phyloP scores from a whole-genome alignment of 2,797 vertebrate genomes.

The Denticeps clupeoides region DNA sequence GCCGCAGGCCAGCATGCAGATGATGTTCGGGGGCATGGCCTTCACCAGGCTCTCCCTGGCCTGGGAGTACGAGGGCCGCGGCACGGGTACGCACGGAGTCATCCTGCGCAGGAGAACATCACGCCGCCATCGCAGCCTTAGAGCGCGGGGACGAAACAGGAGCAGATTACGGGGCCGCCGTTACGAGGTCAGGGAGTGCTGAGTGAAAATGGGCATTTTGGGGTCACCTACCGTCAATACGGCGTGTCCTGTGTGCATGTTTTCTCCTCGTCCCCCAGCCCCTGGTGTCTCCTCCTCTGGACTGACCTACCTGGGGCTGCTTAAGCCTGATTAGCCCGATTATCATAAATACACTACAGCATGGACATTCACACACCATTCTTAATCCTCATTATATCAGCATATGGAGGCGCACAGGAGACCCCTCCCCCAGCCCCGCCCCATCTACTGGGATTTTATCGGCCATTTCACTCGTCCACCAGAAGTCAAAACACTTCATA shows the following conservation, averaged over 20 bases:
- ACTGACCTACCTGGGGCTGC: slow-evolving; percentile 41
- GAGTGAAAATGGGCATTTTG: not conserved
- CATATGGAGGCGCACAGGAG: not conserved
- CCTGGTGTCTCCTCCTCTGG: slow-evolving; percentile 1
- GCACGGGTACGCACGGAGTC: slow-evolving; percentile 46
- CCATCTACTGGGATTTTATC: too few relatives aligned
- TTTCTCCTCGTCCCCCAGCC: not conserved
- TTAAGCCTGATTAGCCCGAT: slow-evolving; percentile 67
- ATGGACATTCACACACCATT: slow-evolving; percentile 17
- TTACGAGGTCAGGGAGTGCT: too few relatives aligned
- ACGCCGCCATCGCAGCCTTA: slow-evolving; percentile 5
- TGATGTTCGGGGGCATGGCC: slow-evolving; percentile 60
- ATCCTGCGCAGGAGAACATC: slow-evolving; percentile 36
- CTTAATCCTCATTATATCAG: slow-evolving; percentile 50
- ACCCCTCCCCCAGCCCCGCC: not conserved
- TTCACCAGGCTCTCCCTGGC: slow-evolving; percentile 66
- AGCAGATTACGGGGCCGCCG: too few relatives aligned
- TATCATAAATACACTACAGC: slow-evolving; percentile 56
- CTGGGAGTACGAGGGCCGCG: slow-evolving; percentile 63
- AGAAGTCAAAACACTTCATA: too few relatives aligned
- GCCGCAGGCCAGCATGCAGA: slow-evolving; percentile 67
- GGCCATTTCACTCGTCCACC: too few relatives aligned
- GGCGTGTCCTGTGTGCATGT: not conserved
- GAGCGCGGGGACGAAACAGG: not conserved
- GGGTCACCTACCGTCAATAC: slow-evolving; percentile 8